Percentiles rank a stretch among this genome's conserved stretches.
Conservation (phyloP, 2,888 invertebrate species). For the Drosophila stalkeri region DNA sequence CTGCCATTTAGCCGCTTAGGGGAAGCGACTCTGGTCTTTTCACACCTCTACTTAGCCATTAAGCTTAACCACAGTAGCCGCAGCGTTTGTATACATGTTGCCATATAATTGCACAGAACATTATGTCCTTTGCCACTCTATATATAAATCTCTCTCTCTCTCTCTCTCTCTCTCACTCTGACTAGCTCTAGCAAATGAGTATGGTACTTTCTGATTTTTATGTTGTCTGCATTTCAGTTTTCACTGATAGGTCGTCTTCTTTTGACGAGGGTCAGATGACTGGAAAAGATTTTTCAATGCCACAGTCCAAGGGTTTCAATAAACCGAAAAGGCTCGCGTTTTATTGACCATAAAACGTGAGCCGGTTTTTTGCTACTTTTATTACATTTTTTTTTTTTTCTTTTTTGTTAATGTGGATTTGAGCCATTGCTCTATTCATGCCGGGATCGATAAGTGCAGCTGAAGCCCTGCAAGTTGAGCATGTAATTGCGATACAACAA, state of each 20-base stretch:
- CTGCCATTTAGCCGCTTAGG: conserved; percentile 27
- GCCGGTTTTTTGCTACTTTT: conserved; percentile 35
- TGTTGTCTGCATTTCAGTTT: conserved; percentile 58
- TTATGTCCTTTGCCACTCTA: conserved; percentile 10
- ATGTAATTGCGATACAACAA: conserved; percentile 66
- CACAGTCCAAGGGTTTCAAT: conserved; percentile 70
- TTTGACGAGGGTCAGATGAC: conserved; percentile 52
- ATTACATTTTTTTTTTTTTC: conserved; percentile 22
- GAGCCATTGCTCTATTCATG: conserved; percentile 39
- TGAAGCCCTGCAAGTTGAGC: conserved; percentile 49
- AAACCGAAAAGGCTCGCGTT: conserved; percentile 65
- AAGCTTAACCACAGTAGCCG: conserved; percentile 60
- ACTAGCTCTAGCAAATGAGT: conserved; percentile 19
- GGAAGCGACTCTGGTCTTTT: conserved; percentile 32
- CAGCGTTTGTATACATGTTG: conserved; percentile 66
- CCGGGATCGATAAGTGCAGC: conserved; percentile 28
- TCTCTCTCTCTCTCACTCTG: background rate
- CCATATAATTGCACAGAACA: conserved; percentile 63
- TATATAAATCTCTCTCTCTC: background rate
- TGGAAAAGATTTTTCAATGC: conserved; percentile 63
- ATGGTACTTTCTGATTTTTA: conserved; percentile 70
- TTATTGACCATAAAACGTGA: conserved; percentile 76
- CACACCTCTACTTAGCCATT: conserved; percentile 47
- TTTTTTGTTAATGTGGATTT: conserved; percentile 45
- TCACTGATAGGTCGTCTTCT: conserved; percentile 22